Evolutionary conservation across 2,888 invertebrate species (phyloP).

Genomic region (Drosophila mayaguana): DNA sequence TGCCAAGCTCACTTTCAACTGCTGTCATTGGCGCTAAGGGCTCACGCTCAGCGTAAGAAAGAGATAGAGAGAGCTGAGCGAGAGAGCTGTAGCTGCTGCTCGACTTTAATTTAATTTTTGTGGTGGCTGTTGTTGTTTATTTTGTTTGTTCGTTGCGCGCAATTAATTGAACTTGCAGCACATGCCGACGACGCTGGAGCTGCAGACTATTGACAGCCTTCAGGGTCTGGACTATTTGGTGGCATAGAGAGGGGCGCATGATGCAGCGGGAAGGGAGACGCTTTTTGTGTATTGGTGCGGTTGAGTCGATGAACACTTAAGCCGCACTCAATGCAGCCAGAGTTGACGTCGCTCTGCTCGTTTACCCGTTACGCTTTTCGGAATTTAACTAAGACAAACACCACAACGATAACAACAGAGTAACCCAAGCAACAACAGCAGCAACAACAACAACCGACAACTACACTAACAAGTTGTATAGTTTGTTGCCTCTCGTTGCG

Average conservation of each 20-base stretch:
- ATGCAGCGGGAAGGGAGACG: neutral
- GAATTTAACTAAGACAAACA: constrained; percentile 80
- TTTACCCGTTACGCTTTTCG: constrained; percentile 77
- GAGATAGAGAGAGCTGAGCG: neutral
- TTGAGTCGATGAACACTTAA: constrained; percentile 79
- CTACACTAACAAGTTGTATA: constrained; percentile 59
- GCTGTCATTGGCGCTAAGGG: constrained; percentile 26
- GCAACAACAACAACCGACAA: constrained; percentile 40
- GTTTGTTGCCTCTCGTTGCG: constrained; percentile 77
- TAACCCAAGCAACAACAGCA: constrained; percentile 38
- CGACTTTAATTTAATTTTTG: constrained; percentile 84
- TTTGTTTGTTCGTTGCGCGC: constrained; percentile 77
- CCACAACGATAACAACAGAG: constrained; percentile 78
- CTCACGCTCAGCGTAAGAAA: neutral
- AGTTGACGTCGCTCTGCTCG: constrained; percentile 63
- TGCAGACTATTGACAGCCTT: constrained; percentile 77
- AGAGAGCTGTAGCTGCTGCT: constrained; percentile 44
- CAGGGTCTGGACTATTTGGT: constrained; percentile 41
- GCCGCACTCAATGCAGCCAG: constrained; percentile 75
- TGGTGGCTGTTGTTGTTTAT: constrained; percentile 75
- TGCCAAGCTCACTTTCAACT: constrained; percentile 22
- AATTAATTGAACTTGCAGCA: constrained; percentile 83
- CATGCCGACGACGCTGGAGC: constrained; percentile 40
- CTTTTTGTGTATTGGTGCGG: constrained; percentile 64
- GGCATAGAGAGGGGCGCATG: neutral